Base-by-base conservation (phyloP, 2,888 invertebrate species). In the Dermolepida albohirtum region DNA sequence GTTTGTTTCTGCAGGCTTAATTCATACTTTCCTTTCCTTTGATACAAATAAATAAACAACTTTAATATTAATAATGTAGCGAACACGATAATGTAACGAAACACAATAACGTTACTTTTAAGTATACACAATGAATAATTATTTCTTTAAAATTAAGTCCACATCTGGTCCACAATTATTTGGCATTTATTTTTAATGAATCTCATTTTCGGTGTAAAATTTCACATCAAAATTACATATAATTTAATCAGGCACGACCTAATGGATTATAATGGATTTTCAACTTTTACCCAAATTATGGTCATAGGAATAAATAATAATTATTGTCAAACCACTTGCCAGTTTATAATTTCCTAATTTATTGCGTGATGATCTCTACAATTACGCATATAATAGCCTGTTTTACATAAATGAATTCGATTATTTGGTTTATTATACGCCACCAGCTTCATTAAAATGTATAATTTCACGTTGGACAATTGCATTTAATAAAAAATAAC, bases 361-460 rank as follows among this genome's bases (percentile, higher is more conserved):
- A 55, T 55, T 14, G 55, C 41, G 55, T 55, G 55, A 11, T 55
- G 55, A 55, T 55, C 55, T 41, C 40, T 55, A 55, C 55, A 55
- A 55, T 55, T 55, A 55, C 22, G 40, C 47, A 55, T 40, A 40
- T 55, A 55, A 55, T 55, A 41, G 40, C 11, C 40, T 55, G 41
- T 22, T 17, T 55, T 55, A 55, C 55, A 55, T 40, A 55, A 55
- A 55, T n/a, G 41, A 55, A 55, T 55, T 41, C 40, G 40, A 55
- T 55, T 40, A 55, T 40, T 55, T 55, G 34, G 16, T 10, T 34
- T 14, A 47, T 47, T 47, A 47, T 16, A 14, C 10, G 12, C 34
- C 4, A 27, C 51, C 1, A 27, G n/a, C 8, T 29, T 14, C n/a
- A 34, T 14, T 14, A n/a, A 52, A 52, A 52, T 52, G 34, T 52